Base-by-base conservation (phyloP, 2,888 invertebrate species). In the Xylota sylvarum region DNA sequence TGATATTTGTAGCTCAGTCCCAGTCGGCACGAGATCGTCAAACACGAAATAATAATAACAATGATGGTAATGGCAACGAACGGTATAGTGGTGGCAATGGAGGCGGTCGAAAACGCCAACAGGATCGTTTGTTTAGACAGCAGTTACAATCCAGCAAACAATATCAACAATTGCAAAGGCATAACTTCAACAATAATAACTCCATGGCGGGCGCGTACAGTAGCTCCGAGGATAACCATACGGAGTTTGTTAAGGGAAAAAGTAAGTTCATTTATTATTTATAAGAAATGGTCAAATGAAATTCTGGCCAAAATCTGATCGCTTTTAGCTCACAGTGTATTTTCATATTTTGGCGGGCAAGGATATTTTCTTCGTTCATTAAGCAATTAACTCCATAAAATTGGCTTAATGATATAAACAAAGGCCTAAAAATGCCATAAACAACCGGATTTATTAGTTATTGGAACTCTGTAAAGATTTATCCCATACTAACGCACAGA, bases 161-260 rank as follows among this genome's bases (percentile, higher is more conserved):
- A 60, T 83, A 89, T 37, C 56, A 83, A 60, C 56, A 83, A 65
- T 17, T 78, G 60, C 83, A 79, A 65, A 69, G 70, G 65, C 62
- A 77, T 55, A 79, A 14, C 50, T 62, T 56, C n/a, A 19, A 43
- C 27, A 79, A 64, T 27, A 85, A 70, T 32, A 69, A 93, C 50
- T 72, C 67, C 14, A 17, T 80, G 32, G 72, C 83, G 46, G 74
- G 35, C 43, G 50, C 55, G 14, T 55, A 78, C 64, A 69, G 58
- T 4, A 79, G 46, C 83, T 91, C 92, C 73, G 90, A 89, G 87
- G 90, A 89, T 88, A 91, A 90, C 87, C 91, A 91, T 60, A 95
- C 95, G 89, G 96, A 96, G 92, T 96, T 96, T 92, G 96, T 96
- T 92, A 96, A 96, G 93, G 96, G 96, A 92, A 96, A 96, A 93